Conservation (phyloP, 2,113 vertebrate species). For the Chlorodrepanis virens region DNA sequence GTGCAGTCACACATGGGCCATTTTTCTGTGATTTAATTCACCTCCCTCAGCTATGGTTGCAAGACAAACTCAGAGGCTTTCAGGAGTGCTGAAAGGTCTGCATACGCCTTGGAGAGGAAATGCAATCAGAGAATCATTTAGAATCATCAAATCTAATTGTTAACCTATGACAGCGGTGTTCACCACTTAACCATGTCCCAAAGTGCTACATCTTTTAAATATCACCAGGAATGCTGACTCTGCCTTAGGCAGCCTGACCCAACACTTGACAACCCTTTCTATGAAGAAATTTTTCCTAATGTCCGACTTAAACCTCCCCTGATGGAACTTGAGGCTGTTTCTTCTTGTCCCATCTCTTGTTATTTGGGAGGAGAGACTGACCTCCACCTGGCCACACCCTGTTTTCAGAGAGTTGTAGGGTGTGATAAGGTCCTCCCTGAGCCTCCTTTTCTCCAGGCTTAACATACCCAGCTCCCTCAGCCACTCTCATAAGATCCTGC, state of each 20-base stretch:
- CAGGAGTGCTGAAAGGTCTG: not conserved
- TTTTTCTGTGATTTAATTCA: not conserved
- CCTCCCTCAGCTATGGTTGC: not conserved
- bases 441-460: not conserved
- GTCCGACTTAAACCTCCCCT: not conserved
- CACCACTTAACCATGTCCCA: no score
- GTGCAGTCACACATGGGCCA: not conserved
- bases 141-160: accelerated
- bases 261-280: not conserved
- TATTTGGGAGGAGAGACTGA: not conserved
- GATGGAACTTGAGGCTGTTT: not conserved
- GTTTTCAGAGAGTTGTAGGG: not conserved
- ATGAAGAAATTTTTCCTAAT: not conserved
- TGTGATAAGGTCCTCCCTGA: not conserved
- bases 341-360: not conserved
- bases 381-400: no score
- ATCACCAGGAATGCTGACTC: not conserved
- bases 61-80: not conserved
- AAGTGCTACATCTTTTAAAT: not conserved
- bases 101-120: not conserved
- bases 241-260: not conserved
- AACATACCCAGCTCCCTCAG: not conserved
- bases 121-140: not conserved
- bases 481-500: not conserved
- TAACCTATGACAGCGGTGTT: not conserved